Conservation (phyloP, 2,888 invertebrate genomes). For the Rhopalosiphum nymphaeae region DNA sequence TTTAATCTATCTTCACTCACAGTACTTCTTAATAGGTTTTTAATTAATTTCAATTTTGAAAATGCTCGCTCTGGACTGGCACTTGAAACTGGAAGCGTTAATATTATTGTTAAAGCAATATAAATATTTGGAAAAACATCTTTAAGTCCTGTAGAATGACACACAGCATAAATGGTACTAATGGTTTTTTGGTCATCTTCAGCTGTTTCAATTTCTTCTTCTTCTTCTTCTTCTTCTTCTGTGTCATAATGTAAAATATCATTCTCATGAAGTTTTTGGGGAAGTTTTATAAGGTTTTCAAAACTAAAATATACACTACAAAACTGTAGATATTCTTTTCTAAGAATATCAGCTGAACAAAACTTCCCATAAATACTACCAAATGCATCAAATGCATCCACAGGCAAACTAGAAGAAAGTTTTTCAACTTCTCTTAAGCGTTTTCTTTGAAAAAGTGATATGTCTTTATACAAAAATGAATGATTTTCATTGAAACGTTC, state of each 20-base stretch:
- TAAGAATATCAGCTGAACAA: not conserved
- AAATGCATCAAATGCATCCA: conserved; percentile 19
- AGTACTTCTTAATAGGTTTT: conserved; percentile 25
- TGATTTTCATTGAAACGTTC: not conserved
- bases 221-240: conserved; percentile 3
- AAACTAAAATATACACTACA: not conserved
- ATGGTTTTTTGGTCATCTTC: no score
- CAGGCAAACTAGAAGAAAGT: no score
- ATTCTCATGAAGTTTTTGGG: conserved; percentile 21
- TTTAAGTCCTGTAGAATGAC: conserved; percentile 31
- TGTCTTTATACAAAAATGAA: no score
- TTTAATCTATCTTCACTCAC: not conserved
- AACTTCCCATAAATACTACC: conserved; percentile 9
- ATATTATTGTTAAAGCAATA: not conserved
- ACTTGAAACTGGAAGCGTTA: conserved; percentile 27
- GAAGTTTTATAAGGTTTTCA: conserved; percentile 14
- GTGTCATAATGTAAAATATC: conserved; percentile 8
- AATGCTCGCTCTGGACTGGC: conserved; percentile 7
- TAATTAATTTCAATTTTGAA: conserved; percentile 1
- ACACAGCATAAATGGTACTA: not conserved
- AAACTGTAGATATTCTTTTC: conserved; percentile 18
- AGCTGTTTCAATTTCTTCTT: no score
- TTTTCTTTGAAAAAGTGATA: no score
- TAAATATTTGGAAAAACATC: conserved; percentile 23
- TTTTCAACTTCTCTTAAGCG: not conserved